Evolutionary conservation across 2,888 invertebrate genomes (phyloP).

Genomic region (Ennomos quercinarius): DNA sequence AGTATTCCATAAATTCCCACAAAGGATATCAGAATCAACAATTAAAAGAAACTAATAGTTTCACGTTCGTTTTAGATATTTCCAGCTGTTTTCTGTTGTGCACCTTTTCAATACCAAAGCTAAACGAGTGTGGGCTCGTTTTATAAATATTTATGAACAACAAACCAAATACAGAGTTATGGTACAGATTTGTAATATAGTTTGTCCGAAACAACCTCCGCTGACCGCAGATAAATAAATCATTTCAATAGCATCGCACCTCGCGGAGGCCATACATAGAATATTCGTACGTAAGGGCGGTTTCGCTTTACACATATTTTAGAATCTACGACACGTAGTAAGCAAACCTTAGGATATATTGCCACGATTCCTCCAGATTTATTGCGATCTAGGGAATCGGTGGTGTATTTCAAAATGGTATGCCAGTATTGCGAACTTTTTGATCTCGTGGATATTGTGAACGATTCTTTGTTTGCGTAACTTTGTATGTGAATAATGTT

Average conservation of each 20-base stretch:
- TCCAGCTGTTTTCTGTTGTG: too few relatives aligned
- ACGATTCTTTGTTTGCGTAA: neutral
- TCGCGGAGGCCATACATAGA: constrained; percentile 26
- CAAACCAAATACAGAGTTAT: neutral
- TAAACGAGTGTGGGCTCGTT: neutral
- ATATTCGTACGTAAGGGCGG: constrained; percentile 27
- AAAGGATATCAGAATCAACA: too few relatives aligned
- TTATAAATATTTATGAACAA: constrained; percentile 1
- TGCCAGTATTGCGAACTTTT: constrained; percentile 12
- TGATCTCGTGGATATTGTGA: constrained; percentile 3
- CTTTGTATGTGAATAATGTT: neutral
- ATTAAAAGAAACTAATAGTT: too few relatives aligned
- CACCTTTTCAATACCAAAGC: neutral
- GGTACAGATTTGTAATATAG: constrained; percentile 19
- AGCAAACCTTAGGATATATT: constrained; percentile 58
- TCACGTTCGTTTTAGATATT: too few relatives aligned
- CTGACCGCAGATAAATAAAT: constrained; percentile 32
- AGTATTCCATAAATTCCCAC: too few relatives aligned
- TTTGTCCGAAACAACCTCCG: constrained; percentile 20
- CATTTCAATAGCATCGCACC: constrained; percentile 36
- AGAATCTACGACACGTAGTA: constrained; percentile 59
- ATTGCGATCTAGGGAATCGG: constrained; percentile 52
- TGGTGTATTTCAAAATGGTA: constrained; percentile 54
- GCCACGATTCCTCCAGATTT: constrained; percentile 55
- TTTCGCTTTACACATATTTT: constrained; percentile 55